A percentile compares a stretch with the other conserved stretches of the same genome.
Evolutionary conservation across 2,113 vertebrate genomes (phyloP).

Genomic region (Mesembrinibis cayennensis): DNA sequence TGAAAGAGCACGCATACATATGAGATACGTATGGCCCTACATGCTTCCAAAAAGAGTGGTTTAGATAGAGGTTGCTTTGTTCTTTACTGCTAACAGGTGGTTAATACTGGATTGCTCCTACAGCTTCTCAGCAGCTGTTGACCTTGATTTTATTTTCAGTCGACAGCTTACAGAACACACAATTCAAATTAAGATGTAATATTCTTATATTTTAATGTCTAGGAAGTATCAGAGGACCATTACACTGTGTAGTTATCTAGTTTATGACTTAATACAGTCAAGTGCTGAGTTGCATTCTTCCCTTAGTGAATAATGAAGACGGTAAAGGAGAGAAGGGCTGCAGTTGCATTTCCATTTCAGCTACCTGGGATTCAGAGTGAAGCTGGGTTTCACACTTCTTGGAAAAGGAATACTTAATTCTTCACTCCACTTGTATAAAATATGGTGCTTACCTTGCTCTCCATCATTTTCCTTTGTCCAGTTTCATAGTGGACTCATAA

Average conservation of each 20-base stretch:
- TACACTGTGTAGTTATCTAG: not conserved
- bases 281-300: not conserved
- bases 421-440: not conserved
- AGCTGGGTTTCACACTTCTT: not conserved
- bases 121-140: not conserved
- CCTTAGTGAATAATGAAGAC: not conserved
- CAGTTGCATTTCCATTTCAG: not conserved
- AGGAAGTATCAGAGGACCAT: not conserved
- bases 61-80: not conserved
- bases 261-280: not conserved
- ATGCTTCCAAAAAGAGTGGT: not conserved
- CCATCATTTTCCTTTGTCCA: not conserved
- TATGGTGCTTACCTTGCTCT: not conserved
- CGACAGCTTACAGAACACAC: not conserved
- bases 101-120: not conserved
- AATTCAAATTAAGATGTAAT: not conserved
- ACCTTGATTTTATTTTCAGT: not conserved
- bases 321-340: not conserved
- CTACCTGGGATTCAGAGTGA: not conserved
- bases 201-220: not conserved
- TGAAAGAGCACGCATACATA: not conserved
- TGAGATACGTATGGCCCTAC: rapidly evolving
- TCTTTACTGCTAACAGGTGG: not conserved
- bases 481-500: not conserved
- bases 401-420: not conserved